Conservation (phyloP, 2,113 vertebrate genomes). For the Chrysochloris asiatica region DNA sequence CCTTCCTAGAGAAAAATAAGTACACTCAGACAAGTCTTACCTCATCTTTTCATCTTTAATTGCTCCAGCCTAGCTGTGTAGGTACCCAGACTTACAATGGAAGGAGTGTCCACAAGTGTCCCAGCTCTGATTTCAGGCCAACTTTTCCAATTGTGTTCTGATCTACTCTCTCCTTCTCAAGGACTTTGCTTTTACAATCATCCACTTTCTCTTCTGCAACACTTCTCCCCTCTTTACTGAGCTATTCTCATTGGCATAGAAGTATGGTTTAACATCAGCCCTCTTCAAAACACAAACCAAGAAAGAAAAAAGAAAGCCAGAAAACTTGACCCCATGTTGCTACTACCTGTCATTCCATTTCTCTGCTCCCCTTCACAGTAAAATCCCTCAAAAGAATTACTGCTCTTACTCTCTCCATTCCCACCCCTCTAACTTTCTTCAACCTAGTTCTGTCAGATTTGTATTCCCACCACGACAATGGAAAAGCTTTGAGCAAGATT, state of each 20-base stretch:
- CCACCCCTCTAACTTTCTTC: background rate
- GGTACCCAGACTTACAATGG: background rate
- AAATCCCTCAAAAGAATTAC: background rate
- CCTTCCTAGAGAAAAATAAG: slow-evolving; percentile 39
- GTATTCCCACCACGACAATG: background rate
- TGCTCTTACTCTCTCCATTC: background rate
- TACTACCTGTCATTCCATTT: background rate
- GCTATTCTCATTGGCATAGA: background rate
- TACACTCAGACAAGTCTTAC: background rate
- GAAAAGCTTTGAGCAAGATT: background rate
- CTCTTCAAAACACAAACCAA: background rate
- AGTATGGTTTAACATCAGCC: slow-evolving; percentile 8
- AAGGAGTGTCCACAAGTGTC: background rate
- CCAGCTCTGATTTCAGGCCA: background rate
- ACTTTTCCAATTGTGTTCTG: background rate
- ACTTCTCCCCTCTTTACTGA: background rate
- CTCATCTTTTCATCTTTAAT: background rate
- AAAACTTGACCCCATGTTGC: background rate
- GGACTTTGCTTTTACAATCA: slow-evolving; percentile 17
- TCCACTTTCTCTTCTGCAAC: background rate
- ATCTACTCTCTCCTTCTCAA: slow-evolving; percentile 6
- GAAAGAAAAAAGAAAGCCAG: too few species aligned
- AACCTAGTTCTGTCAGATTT: background rate
- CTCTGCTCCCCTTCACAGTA: background rate
- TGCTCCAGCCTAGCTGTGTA: background rate